A percentile compares a stretch with the other conserved stretches of the same genome.
phyloP scores from a whole-genome alignment of 2,113 vertebrate species.

The Vicugna pacos region DNA sequence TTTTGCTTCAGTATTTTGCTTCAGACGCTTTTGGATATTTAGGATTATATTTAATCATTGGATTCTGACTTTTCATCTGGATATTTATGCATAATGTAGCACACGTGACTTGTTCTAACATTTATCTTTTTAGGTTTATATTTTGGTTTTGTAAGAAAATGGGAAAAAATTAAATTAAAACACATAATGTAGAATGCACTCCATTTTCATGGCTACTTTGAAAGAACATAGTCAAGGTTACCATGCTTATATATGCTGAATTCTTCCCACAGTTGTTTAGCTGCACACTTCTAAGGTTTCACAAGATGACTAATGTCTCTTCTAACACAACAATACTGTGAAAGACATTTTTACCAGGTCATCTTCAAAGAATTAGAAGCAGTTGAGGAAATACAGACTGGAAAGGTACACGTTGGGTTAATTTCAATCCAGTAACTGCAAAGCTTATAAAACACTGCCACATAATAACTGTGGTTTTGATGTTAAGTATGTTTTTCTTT shows the following conservation, averaged over 20 bases:
- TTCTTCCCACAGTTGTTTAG: not conserved
- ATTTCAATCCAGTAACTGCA: not conserved
- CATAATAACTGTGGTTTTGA: not conserved
- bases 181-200: not conserved
- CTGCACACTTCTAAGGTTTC: constrained; percentile 47
- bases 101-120: not conserved
- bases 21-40: not conserved
- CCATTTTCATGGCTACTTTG: not conserved
- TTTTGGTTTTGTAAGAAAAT: not conserved
- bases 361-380: not conserved
- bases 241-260: not conserved
- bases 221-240: not conserved
- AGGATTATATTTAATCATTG: not conserved
- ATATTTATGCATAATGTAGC: not conserved
- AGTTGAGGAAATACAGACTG: not conserved
- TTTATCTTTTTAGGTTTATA: not conserved
- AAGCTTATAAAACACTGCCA: not conserved
- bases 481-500: not conserved
- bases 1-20: not conserved
- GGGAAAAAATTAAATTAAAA: not conserved
- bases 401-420: not conserved
- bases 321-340: not conserved
- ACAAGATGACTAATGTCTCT: not conserved
- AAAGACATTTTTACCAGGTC: not conserved
- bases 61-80: constrained; percentile 19